phyloP scores from a whole-genome alignment of 2,888 invertebrate species.

The Volucella bombylans region DNA sequence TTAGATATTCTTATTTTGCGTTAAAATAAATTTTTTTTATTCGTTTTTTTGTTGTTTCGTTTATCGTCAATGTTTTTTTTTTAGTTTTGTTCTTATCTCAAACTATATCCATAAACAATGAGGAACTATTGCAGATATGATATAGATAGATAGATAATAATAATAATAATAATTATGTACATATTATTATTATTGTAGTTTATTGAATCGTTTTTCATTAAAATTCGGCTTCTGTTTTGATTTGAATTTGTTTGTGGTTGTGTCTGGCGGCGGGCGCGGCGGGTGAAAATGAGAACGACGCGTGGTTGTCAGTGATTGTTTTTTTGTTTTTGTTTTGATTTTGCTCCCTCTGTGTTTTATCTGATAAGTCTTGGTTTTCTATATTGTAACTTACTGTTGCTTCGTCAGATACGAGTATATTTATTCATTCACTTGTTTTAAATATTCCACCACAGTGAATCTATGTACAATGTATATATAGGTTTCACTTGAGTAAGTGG shows the following conservation, averaged over 20 bases:
- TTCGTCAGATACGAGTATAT: conserved; percentile 29
- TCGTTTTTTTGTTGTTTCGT: conserved; percentile 19
- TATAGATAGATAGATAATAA: conserved; percentile 17
- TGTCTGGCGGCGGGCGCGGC: conserved; percentile 32
- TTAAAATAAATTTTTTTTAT: conserved; percentile 26
- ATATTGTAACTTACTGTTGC: conserved; percentile 43
- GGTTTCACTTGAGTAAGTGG: conserved; percentile 14
- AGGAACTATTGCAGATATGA: conserved; percentile 40
- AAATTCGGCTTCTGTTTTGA: conserved; percentile 56
- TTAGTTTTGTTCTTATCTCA: conserved; percentile 14
- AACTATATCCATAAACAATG: conserved; percentile 34
- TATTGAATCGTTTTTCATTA: conserved; percentile 54
- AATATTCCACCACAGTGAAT: conserved; percentile 6
- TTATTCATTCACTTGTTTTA: conserved; percentile 31
- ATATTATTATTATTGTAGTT: conserved; percentile 24
- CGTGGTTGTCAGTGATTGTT: conserved; percentile 50
- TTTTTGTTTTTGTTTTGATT: conserved; percentile 30
- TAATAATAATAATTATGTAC: no score
- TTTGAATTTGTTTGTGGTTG: conserved; percentile 54
- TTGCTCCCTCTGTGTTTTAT: conserved; percentile 12
- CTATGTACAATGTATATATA: conserved; percentile 1
- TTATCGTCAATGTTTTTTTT: conserved; percentile 52
- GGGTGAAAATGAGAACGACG: conserved; percentile 37
- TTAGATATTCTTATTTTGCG: conserved; percentile 40
- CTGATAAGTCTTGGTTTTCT: conserved; percentile 12